Percentiles rank a stretch among this genome's conserved stretches.
phyloP scores from a whole-genome alignment of 2,113 vertebrate genomes.

The Gorsachius goisagi region DNA sequence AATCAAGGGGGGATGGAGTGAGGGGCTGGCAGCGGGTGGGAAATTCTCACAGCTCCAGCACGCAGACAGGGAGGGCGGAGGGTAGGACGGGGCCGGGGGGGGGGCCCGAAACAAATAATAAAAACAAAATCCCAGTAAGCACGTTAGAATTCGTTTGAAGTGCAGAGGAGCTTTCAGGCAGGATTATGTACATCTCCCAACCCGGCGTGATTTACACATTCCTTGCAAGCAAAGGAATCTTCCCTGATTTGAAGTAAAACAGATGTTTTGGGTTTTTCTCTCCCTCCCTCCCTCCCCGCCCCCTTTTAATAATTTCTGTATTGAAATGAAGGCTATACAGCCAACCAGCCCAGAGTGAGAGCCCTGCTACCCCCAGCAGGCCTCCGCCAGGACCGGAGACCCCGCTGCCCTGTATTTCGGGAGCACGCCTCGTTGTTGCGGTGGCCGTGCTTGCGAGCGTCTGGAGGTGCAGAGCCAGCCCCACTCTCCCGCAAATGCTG shows the following conservation, averaged over 20 bases:
- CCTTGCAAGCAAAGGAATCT: slow-evolving; percentile 72
- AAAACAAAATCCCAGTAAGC: slow-evolving; percentile 70
- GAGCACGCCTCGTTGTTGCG: accelerated
- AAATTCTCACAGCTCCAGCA: slow-evolving; percentile 51
- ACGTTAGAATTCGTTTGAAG: slow-evolving; percentile 78
- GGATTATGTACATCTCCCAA: slow-evolving; percentile 71
- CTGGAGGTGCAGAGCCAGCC: background rate
- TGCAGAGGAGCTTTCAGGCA: slow-evolving; percentile 66
- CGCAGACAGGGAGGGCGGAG: slow-evolving; percentile 24
- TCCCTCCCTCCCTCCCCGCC: background rate
- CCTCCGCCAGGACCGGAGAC: background rate
- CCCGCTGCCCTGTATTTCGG: accelerated
- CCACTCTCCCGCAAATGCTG: background rate
- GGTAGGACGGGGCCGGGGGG: background rate
- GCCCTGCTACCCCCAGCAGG: slow-evolving; percentile 9
- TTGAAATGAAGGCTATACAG: slow-evolving; percentile 32
- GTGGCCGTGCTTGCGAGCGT: accelerated
- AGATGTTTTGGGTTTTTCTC: slow-evolving; percentile 69
- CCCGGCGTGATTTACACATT: slow-evolving; percentile 74
- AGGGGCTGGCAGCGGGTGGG: slow-evolving; percentile 50
- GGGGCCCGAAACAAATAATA: slow-evolving; percentile 55
- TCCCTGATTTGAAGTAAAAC: slow-evolving; percentile 76
- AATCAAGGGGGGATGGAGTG: background rate
- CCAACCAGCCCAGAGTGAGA: background rate
- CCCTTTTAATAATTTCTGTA: slow-evolving; percentile 32